Conservation (phyloP, 2,113 vertebrate genomes). For the Paraplagusia blochii region DNA sequence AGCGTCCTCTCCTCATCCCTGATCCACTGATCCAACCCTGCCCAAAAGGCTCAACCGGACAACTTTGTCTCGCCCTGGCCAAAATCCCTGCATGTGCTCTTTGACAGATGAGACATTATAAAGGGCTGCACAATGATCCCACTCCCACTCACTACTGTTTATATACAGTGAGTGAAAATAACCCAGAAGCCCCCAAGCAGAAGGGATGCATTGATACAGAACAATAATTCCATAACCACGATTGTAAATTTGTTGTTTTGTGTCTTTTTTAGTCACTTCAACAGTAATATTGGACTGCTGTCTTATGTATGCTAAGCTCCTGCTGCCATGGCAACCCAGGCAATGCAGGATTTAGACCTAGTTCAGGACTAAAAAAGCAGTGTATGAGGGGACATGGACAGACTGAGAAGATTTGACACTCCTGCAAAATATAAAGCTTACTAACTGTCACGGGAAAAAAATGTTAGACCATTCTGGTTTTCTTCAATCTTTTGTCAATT, state of each 20-base stretch:
- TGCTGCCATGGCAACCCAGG: conserved; percentile 77
- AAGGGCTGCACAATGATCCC: not conserved
- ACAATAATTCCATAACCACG: too few relatives aligned
- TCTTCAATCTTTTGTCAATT: too few relatives aligned
- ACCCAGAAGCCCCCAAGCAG: not conserved
- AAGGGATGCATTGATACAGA: not conserved
- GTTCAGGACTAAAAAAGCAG: conserved; percentile 51
- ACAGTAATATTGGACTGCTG: conserved; percentile 62
- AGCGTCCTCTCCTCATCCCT: not conserved
- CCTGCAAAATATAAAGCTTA: conserved; percentile 31
- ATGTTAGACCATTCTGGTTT: conserved; percentile 13
- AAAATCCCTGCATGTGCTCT: not conserved
- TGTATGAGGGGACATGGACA: conserved; percentile 30
- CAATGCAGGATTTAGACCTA: conserved; percentile 64
- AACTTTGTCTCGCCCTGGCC: conserved; percentile 9
- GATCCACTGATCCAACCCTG: conserved; percentile 13
- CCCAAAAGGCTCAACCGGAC: conserved; percentile 7
- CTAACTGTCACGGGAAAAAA: conserved; percentile 9
- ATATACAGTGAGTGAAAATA: conserved; percentile 14
- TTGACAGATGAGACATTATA: conserved; percentile 14
- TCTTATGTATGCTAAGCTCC: conserved; percentile 79
- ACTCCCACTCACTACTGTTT: not conserved
- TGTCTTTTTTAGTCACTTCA: conserved; percentile 12
- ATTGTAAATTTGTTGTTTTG: not conserved
- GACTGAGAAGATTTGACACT: conserved; percentile 45